phyloP scores from a whole-genome alignment of 2,888 invertebrate species.

The Scrobipalpa costella region DNA sequence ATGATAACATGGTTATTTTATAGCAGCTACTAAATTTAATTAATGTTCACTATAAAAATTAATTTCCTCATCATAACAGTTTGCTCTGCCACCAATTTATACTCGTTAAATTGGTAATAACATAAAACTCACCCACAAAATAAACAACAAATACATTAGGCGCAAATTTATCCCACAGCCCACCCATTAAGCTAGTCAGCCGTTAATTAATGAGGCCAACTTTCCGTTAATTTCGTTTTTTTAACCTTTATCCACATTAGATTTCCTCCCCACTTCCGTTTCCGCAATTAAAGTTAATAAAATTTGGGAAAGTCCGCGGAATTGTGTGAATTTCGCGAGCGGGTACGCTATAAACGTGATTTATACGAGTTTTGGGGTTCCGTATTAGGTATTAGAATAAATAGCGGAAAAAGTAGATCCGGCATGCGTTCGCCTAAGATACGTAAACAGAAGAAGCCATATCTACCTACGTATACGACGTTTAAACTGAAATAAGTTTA shows the following conservation, averaged over 20 bases:
- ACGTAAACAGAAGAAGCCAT: background rate
- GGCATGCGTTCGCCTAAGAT: slow-evolving; percentile 6
- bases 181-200: slow-evolving; percentile 20
- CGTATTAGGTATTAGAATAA: slow-evolving; percentile 16
- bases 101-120: slow-evolving; percentile 8
- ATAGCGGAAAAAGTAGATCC: background rate
- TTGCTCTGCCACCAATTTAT: background rate
- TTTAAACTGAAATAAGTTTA: background rate
- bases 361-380: slow-evolving; percentile 49
- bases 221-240: slow-evolving; percentile 33
- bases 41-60: background rate
- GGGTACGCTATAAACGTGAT: slow-evolving; percentile 58
- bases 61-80: background rate
- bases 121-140: slow-evolving; percentile 15
- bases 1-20: too few species aligned
- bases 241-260: slow-evolving; percentile 37
- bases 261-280: slow-evolving; percentile 34
- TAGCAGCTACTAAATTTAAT: background rate
- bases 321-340: slow-evolving; percentile 49
- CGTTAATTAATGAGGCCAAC: slow-evolving; percentile 28
- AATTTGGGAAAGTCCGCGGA: slow-evolving; percentile 42
- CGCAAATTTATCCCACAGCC: slow-evolving; percentile 15
- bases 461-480: too few species aligned
- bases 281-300: slow-evolving; percentile 44
- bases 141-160: slow-evolving; percentile 15